These are phyloP conservation scores for Lymantria dispar DNA, from an alignment of 2,888 invertebrate genomes.

Conservation along the genomic window DNA sequence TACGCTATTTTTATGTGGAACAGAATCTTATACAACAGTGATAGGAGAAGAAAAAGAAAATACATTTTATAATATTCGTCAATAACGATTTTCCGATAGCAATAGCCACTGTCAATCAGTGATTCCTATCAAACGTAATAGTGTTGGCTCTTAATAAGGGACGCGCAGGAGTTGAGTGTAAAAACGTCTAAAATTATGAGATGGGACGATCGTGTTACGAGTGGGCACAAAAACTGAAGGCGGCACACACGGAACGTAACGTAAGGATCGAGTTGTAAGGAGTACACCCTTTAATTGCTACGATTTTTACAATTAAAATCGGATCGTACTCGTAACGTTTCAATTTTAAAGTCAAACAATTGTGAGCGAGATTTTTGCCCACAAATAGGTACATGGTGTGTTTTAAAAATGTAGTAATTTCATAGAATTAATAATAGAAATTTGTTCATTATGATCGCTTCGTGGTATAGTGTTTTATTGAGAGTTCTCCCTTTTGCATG, in stretches of 20 bases:
- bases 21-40: too few relatives aligned
- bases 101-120: slow-evolving; percentile 56
- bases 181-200: slow-evolving; percentile 75
- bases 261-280: slow-evolving; percentile 39
- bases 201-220: slow-evolving; percentile 75
- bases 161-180: slow-evolving; percentile 37
- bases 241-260: slow-evolving; percentile 50
- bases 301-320: slow-evolving; percentile 22
- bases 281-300: slow-evolving; percentile 26
- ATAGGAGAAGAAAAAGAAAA: too few relatives aligned
- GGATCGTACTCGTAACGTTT: slow-evolving; percentile 31
- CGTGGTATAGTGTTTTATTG: too few relatives aligned
- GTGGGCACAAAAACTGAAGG: slow-evolving; percentile 53
- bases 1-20: too few relatives aligned
- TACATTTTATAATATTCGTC: too few relatives aligned
- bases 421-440: too few relatives aligned
- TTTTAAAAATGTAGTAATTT: too few relatives aligned
- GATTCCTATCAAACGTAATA: slow-evolving; percentile 47
- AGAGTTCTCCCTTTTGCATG: too few relatives aligned
- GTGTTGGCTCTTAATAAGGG: slow-evolving; percentile 62
- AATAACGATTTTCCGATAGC: slow-evolving; percentile 20
- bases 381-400: too few relatives aligned
- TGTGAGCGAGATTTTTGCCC: too few relatives aligned
- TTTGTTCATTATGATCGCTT: too few relatives aligned
- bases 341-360: not conserved